Conservation (phyloP, 2,888 invertebrate species). For the Orchesella flavescens region DNA sequence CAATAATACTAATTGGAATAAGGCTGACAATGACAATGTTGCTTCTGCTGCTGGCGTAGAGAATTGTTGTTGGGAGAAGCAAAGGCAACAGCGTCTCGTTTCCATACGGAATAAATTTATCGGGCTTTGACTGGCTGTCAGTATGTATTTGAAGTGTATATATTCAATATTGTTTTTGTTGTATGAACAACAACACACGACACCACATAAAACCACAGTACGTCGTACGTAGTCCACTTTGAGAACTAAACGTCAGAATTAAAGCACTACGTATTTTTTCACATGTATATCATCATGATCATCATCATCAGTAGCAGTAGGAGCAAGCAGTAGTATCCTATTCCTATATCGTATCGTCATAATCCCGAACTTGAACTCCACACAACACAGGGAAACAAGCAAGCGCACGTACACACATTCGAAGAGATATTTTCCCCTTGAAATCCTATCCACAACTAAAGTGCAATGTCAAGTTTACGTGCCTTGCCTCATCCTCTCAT, state of each 20-base stretch:
- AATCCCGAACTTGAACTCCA: neutral
- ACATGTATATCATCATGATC: neutral
- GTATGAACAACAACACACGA: neutral
- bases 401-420: neutral
- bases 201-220: neutral
- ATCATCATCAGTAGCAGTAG: neutral
- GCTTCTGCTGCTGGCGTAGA: neutral
- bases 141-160: neutral
- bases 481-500: constrained; percentile 29
- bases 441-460: constrained; percentile 60
- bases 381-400: constrained; percentile 4
- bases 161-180: neutral
- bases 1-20: constrained; percentile 1
- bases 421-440: constrained; percentile 51
- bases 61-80: neutral
- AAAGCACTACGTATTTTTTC: constrained; percentile 29
- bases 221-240: neutral
- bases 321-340: neutral
- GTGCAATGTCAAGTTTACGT: constrained; percentile 60
- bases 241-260: constrained; percentile 23
- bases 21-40: neutral
- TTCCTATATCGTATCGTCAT: neutral
- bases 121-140: constrained; percentile 65
- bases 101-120: constrained; percentile 66
- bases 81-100: constrained; percentile 33